Evolutionary conservation across 2,797 vertebrate genomes (phyloP).

Genomic region (Myotis vivesi): DNA sequence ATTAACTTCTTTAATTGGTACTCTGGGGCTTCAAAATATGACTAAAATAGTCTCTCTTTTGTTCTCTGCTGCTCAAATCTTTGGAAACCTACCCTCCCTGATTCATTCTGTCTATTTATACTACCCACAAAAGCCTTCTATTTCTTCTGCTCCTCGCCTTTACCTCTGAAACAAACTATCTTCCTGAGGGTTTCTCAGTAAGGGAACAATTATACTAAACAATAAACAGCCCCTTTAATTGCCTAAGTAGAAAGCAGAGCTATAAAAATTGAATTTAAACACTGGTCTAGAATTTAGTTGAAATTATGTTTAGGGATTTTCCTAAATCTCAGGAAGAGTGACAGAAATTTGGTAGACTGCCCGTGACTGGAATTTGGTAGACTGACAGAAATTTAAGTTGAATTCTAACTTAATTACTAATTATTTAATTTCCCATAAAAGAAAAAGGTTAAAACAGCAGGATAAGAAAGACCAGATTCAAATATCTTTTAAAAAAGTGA

Average conservation of each 20-base stretch:
- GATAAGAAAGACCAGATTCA: not conserved
- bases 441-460: not conserved
- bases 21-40: not conserved
- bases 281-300: not conserved
- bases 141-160: not conserved
- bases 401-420: conserved; percentile 22
- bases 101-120: not conserved
- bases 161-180: not conserved
- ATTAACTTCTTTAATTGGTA: not conserved
- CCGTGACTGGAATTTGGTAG: not conserved
- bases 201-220: not conserved
- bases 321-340: not conserved
- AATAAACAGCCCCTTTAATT: not conserved
- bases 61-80: not conserved
- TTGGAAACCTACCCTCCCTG: not conserved
- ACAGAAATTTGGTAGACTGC: not conserved
- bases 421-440: not conserved
- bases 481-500: not conserved
- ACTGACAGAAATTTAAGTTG: not conserved
- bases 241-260: not conserved
- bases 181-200: not conserved
- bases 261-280: not conserved
- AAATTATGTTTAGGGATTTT: not conserved
- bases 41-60: not conserved
- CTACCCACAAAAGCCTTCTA: not conserved